Evolutionary conservation across 1,140 invertebrate species (phyloP).

Genomic region (Popillia japonica): DNA sequence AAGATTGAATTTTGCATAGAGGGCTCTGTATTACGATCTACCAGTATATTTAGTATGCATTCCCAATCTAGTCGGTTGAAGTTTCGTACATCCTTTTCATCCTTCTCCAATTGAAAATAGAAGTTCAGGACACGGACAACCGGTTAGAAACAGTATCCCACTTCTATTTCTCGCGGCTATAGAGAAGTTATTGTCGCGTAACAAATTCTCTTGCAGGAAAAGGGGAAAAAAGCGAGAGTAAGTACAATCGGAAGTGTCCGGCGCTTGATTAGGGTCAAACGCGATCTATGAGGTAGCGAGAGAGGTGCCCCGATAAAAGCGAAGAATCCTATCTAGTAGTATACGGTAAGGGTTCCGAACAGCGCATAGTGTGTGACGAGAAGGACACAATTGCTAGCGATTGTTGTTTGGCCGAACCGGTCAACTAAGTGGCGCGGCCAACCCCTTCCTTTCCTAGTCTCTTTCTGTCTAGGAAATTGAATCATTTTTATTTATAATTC

Average conservation of each 20-base stretch:
- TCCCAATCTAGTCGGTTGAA: neutral
- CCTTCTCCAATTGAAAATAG: neutral
- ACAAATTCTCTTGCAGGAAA: slow-evolving; percentile 1
- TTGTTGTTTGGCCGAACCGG: slow-evolving; percentile 13
- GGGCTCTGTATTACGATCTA: neutral
- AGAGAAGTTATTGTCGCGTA: slow-evolving; percentile 15
- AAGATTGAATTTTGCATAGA: slow-evolving; percentile 1
- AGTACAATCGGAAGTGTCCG: slow-evolving; percentile 17
- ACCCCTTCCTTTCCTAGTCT: neutral
- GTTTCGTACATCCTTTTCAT: neutral
- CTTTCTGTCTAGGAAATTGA: slow-evolving; percentile 1
- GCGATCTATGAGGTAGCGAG: neutral
- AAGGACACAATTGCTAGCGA: slow-evolving; percentile 1
- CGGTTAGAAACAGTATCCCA: neutral
- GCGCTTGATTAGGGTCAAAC: slow-evolving; percentile 17
- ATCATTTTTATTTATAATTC: slow-evolving; percentile 20
- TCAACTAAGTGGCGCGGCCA: neutral
- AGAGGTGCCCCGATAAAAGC: slow-evolving; percentile 10
- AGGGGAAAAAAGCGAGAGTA: neutral
- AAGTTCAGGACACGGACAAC: neutral
- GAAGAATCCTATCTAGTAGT: neutral
- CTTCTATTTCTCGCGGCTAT: neutral
- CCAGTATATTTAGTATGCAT: no score
- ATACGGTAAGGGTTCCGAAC: neutral
- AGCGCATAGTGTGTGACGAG: neutral